Evolutionary conservation across 64 coral and sea anemone genomes (phyloP), one percentile per base, ranked within the genome.

Genomic region (Astreopora myriophthalma): DNA sequence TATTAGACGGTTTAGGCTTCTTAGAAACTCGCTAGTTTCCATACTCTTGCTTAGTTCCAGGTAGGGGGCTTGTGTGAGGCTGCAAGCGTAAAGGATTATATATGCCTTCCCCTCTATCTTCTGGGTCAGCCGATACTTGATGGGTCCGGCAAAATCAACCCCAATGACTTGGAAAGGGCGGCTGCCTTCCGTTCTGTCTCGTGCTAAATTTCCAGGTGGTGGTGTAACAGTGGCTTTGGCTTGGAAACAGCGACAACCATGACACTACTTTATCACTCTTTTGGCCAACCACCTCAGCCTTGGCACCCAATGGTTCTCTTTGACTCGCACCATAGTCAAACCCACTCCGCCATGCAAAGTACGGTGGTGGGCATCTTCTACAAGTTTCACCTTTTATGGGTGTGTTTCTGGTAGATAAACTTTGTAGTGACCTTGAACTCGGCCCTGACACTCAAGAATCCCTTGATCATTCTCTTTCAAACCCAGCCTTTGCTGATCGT

Each of bases 281-380:
- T 91, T 91, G 27, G 60, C 69, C 22, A 85, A 63, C n/a, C 42
- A 13, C 74, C 86, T 39, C 14, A 89, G 82, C 0, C 25, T 19
- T 48, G 82, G 71, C 5, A 93, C 57, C 91, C 91, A 93, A 48
- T 85, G 79, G 20, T 34, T 69, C 75, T 95, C 74, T 55, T 66
- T 62, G 10, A 91, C 16, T 6, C 37, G 26, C 17, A 74, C 76
- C 89, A 95, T 95, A 8, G 75, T 84, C 4, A 90, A 39, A 51
- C 22, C 42, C 24, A 77, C 25, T 9, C 74, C 74, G 0, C 74
- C 38, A 28, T 77, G 74, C 8, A 49, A 10, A 9, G 58, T 90
- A 7, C 58, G 11, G 19, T 17, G 74, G 58, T 90, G 57, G n/a
- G 74, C 48, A 26, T 44, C 12, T 79, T 90, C 73, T 2, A 90